Conservation (phyloP, 2,797 vertebrate genomes). For the Sphaeramia orbicularis region DNA sequence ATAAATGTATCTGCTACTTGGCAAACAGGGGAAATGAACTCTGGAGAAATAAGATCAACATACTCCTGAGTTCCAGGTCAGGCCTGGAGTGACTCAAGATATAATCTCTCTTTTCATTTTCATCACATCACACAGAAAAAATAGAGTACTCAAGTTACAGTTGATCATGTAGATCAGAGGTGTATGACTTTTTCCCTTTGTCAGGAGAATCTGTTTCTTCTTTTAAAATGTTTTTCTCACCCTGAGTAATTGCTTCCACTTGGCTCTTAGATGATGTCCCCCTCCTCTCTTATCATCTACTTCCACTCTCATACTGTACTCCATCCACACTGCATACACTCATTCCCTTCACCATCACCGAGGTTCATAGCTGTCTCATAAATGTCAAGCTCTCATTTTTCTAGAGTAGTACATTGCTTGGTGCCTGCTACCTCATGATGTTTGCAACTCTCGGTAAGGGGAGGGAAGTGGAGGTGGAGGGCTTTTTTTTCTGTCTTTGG, state of each 20-base stretch:
- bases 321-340: constrained; percentile 29
- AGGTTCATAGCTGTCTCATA: constrained; percentile 57
- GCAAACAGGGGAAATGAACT: constrained; percentile 42
- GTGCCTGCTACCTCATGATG: constrained; percentile 35
- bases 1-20: constrained; percentile 44
- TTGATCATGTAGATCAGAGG: constrained; percentile 48
- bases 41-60: constrained; percentile 43
- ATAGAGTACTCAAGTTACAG: constrained; percentile 60
- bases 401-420: constrained; percentile 43
- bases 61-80: constrained; percentile 29
- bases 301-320: constrained; percentile 46
- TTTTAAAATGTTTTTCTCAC: constrained; percentile 32
- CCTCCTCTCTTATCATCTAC: constrained; percentile 39
- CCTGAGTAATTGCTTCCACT: constrained; percentile 49
- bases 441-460: constrained; percentile 47
- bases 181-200: constrained; percentile 35
- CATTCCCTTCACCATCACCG: constrained; percentile 39
- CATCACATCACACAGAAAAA: constrained; percentile 47
- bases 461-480: constrained; percentile 3
- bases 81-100: constrained; percentile 49
- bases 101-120: constrained; percentile 51
- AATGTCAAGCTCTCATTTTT: constrained; percentile 69
- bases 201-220: constrained; percentile 25
- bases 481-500: constrained; percentile 41
- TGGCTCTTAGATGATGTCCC: constrained; percentile 39